phyloP scores from a whole-genome alignment of 23 tunicate genomes.

The Ciona savignyi region DNA sequence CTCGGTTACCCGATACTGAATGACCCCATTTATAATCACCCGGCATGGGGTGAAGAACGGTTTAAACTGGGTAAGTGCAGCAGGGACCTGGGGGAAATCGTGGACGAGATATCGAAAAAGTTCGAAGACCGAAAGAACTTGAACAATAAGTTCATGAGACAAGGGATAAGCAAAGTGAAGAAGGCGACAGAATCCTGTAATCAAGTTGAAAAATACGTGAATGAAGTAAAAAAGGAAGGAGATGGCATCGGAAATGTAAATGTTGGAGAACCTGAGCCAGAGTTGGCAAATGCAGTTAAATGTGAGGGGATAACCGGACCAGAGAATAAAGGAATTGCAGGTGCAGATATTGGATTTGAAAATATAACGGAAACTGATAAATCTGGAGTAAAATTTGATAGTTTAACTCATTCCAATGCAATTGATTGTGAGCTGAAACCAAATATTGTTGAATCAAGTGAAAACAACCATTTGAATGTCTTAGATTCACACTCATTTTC shows the following conservation, averaged over 20 bases:
- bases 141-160: too few relatives aligned
- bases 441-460: too few relatives aligned
- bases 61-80: constrained; percentile 47
- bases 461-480: too few relatives aligned
- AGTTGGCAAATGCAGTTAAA: neutral
- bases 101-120: constrained; percentile 2
- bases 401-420: too few relatives aligned
- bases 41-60: constrained; percentile 83
- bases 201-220: too few relatives aligned
- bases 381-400: neutral
- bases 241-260: neutral
- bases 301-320: neutral
- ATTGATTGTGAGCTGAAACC: too few relatives aligned
- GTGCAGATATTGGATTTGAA: neutral
- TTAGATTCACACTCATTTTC: too few relatives aligned
- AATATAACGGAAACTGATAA: neutral
- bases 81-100: constrained; percentile 29
- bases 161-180: too few relatives aligned
- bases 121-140: neutral
- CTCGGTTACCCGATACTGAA: constrained; percentile 90
- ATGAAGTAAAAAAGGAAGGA: neutral
- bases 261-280: too few relatives aligned
- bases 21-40: constrained; percentile 87
- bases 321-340: neutral
- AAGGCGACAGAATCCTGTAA: too few relatives aligned